These are phyloP conservation scores for Melanotaenia boesemani DNA, from an alignment of 2,797 vertebrate species.

Conservation along the genomic window DNA sequence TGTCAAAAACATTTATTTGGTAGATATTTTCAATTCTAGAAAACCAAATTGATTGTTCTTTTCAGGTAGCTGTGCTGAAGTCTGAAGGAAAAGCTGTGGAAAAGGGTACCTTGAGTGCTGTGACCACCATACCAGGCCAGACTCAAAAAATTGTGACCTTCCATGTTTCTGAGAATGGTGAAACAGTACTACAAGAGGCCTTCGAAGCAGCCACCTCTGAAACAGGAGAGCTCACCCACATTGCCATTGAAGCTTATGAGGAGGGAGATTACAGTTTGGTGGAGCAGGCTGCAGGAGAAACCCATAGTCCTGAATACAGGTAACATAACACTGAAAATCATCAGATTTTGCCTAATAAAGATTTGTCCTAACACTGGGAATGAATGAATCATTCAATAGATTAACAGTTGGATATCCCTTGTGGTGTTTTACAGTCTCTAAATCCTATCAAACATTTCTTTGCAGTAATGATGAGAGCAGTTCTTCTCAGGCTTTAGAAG, in stretches of 20 bases:
- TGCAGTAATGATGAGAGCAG: constrained; percentile 79
- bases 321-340: constrained; percentile 22
- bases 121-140: constrained; percentile 73
- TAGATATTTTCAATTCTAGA: not conserved
- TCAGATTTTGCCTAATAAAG: not conserved
- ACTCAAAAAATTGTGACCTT: constrained; percentile 90
- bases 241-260: constrained; percentile 86
- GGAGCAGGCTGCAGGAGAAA: constrained; percentile 86
- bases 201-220: constrained; percentile 79
- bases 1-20: not conserved
- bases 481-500: constrained; percentile 78
- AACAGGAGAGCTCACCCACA: constrained; percentile 86
- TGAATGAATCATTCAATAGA: not conserved
- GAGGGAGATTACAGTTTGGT: constrained; percentile 88
- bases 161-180: constrained; percentile 88
- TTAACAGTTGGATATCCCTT: not conserved
- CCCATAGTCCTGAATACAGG: constrained; percentile 87
- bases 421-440: constrained; percentile 7
- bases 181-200: constrained; percentile 85
- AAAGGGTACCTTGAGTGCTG: constrained; percentile 58
- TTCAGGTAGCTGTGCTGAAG: constrained; percentile 93
- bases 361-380: not conserved
- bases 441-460: constrained; percentile 30
- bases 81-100: constrained; percentile 81
- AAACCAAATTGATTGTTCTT: not conserved